phyloP scores from a whole-genome alignment of 2,797 vertebrate species.

The Myotis vivesi region DNA sequence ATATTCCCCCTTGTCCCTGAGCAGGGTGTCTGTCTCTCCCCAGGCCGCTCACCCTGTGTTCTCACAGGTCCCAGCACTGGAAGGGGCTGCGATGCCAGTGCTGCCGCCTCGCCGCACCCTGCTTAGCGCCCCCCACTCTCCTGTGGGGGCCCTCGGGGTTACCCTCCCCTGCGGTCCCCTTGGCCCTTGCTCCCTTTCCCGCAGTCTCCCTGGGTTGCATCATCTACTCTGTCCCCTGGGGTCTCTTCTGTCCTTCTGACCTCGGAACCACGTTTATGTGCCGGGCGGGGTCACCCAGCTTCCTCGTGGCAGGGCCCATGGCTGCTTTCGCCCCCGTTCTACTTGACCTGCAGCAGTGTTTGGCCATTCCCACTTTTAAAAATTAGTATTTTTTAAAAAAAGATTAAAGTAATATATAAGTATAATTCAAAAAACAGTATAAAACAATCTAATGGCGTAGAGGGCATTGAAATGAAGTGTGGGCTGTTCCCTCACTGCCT shows the following conservation, averaged over 20 bases:
- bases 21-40: no score
- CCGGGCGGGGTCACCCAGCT: background rate
- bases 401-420: background rate
- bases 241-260: background rate
- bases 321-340: background rate
- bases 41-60: rapidly evolving
- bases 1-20: rapidly evolving
- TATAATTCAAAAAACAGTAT: background rate
- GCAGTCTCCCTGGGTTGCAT: no score
- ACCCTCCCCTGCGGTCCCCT: rapidly evolving
- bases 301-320: background rate
- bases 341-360: background rate
- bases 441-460: background rate
- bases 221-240: background rate
- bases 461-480: no score
- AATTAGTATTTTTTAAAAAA: background rate
- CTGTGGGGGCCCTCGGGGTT: rapidly evolving
- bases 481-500: background rate
- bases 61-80: rapidly evolving
- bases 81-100: background rate
- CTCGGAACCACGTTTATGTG: rapidly evolving
- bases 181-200: rapidly evolving
- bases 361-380: background rate
- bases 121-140: rapidly evolving
- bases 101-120: rapidly evolving